Evolutionary conservation across 2,888 invertebrate species (phyloP).

Genomic region (Troides aeacus): DNA sequence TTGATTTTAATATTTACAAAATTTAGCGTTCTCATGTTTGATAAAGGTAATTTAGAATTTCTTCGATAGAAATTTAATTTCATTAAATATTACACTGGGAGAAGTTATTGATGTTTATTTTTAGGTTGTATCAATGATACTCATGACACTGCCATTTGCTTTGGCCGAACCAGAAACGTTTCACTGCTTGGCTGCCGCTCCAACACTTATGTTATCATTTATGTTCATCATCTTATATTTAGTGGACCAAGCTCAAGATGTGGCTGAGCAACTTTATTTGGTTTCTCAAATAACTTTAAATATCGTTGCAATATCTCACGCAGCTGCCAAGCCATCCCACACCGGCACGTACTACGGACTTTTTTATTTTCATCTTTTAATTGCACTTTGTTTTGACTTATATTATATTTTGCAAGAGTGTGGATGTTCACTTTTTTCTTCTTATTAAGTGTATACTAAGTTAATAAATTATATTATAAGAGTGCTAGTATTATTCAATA

Average conservation of each 20-base stretch:
- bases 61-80: neutral
- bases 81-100: neutral
- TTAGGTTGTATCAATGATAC: slow-evolving; percentile 71
- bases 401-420: slow-evolving; percentile 61
- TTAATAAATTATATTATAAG: slow-evolving; percentile 47
- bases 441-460: slow-evolving; percentile 36
- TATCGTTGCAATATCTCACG: slow-evolving; percentile 44
- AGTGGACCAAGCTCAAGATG: slow-evolving; percentile 70
- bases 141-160: slow-evolving; percentile 67
- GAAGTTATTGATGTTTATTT: slow-evolving; percentile 54
- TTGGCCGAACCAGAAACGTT: slow-evolving; percentile 48
- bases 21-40: neutral
- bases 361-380: slow-evolving; percentile 60
- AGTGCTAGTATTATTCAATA: slow-evolving; percentile 53
- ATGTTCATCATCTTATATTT: slow-evolving; percentile 68
- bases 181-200: slow-evolving; percentile 66
- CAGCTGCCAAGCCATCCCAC: slow-evolving; percentile 38
- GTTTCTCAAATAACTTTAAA: slow-evolving; percentile 50
- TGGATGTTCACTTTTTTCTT: slow-evolving; percentile 44
- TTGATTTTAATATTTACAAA: neutral
- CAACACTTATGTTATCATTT: slow-evolving; percentile 62
- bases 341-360: slow-evolving; percentile 54
- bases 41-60: neutral
- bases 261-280: slow-evolving; percentile 67
- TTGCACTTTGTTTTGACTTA: slow-evolving; percentile 59